Percentiles rank a stretch among this genome's conserved stretches.
These are phyloP conservation scores for Drosophila conformis DNA, from an alignment of 2,888 invertebrate species.

Conservation along the genomic window DNA sequence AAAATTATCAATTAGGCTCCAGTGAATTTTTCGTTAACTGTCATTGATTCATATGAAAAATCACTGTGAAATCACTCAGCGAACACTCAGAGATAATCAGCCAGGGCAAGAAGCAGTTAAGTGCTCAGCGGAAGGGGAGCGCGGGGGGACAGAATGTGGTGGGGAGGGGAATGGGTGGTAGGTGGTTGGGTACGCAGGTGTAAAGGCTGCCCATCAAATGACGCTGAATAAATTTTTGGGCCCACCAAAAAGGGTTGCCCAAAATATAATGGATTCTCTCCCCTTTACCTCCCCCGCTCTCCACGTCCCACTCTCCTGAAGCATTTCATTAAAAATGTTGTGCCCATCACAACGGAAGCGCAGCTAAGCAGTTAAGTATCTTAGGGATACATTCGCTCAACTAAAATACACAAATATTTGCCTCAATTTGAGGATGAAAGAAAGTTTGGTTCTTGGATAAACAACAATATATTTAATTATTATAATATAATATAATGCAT, in stretches of 20 bases:
- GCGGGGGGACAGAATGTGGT: not conserved
- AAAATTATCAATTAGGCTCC: slow-evolving; percentile 69
- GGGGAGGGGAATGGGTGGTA: not conserved
- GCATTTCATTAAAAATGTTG: slow-evolving; percentile 51
- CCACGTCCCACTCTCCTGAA: not conserved
- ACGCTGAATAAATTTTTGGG: slow-evolving; percentile 37
- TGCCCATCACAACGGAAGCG: slow-evolving; percentile 12
- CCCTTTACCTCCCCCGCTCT: not conserved
- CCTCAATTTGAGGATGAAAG: slow-evolving; percentile 14
- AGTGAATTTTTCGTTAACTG: slow-evolving; percentile 15
- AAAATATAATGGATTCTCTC: slow-evolving; percentile 26
- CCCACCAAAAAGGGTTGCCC: slow-evolving; percentile 41
- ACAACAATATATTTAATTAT: not conserved
- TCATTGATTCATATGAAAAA: slow-evolving; percentile 72
- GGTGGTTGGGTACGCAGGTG: slow-evolving; percentile 48
- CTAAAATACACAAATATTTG: slow-evolving; percentile 24
- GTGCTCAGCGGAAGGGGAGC: slow-evolving; percentile 18
- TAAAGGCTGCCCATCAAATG: slow-evolving; percentile 50
- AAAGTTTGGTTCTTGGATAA: slow-evolving; percentile 3
- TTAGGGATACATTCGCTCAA: slow-evolving; percentile 16
- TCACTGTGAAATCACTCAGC: slow-evolving; percentile 68
- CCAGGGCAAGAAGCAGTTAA: slow-evolving; percentile 28
- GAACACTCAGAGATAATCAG: slow-evolving; percentile 52
- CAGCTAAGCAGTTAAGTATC: slow-evolving; percentile 44
- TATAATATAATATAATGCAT: not conserved